Base-by-base conservation (phyloP, 2,797 vertebrate species). In the Monodelphis domestica region DNA sequence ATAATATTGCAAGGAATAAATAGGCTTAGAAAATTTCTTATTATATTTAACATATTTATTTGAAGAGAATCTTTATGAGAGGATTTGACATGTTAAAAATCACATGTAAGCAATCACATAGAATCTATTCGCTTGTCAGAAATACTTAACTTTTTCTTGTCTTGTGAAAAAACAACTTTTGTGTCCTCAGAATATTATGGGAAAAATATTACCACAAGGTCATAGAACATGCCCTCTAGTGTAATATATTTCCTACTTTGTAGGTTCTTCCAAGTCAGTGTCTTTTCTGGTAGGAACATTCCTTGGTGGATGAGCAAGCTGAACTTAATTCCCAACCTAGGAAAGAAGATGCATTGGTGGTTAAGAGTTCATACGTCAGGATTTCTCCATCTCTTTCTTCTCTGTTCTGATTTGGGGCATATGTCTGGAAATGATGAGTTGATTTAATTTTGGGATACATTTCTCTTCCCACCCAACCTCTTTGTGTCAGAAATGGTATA, bases 341-440 rank as follows among this genome's bases (percentile, higher is more conserved):
- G 51, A 94, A 95, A 92, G 55, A 96, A 94, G 88, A 95, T 89
- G 95, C 94, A 92, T 95, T 90, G 53, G 87, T 93, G 87, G 90
- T 91, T 95, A 93, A 38, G 53, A 91, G 54, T 92, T 93, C 57
- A 96, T 95, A 97, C 96, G 90, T 95, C 70, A 93, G 54, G 51
- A 87, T 88, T 94, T 95, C 59, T 89, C 17, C 53, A 38, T 90
- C 91, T 97, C 57, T 92, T 92, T 94, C 57, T 93, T 92, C 12
- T 95, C 63, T 70, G 93, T 63, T 87, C 53, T 88, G 92, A 55
- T 90, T 95, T 93, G 88, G 55, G 93, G 55, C 94, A 94, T 59
- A 78, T 96, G 90, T 94, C 91, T 97, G 95, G 91, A 96, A 97
- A 96, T 91, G 95, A 97, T 96, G 92, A 97, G 89, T 52, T 96